phyloP scores from a whole-genome alignment of 1,140 invertebrate genomes.

The Drosophila pectinifera region DNA sequence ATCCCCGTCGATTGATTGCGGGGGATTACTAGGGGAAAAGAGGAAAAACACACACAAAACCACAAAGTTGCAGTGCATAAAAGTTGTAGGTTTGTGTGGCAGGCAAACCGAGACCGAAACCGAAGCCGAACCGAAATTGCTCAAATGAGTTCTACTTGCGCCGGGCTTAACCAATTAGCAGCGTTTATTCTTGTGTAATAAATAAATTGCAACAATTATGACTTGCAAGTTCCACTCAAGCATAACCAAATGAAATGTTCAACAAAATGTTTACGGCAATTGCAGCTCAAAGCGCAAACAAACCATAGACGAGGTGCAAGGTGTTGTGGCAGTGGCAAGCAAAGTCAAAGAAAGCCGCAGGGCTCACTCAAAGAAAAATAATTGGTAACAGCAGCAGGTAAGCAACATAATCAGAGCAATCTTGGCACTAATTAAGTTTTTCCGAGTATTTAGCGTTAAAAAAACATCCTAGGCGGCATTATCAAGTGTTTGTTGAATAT shows the following conservation, averaged over 20 bases:
- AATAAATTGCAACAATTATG: conserved; percentile 66
- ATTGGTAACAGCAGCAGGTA: conserved; percentile 32
- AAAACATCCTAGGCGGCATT: background rate
- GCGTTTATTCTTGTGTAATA: conserved; percentile 48
- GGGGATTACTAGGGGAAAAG: background rate
- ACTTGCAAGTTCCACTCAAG: conserved; percentile 35
- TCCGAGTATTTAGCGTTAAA: background rate
- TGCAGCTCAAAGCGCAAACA: conserved; percentile 41
- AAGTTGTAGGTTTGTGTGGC: conserved; percentile 20
- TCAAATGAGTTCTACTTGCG: conserved; percentile 18
- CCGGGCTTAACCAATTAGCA: conserved; percentile 53
- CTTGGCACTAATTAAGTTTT: background rate
- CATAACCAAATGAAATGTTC: conserved; percentile 51
- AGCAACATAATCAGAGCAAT: conserved; percentile 13
- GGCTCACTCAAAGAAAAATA: conserved; percentile 23
- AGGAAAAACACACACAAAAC: background rate
- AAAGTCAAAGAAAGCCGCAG: conserved; percentile 27
- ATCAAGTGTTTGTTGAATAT: too few species aligned
- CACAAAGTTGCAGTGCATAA: conserved; percentile 32
- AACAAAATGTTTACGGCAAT: conserved; percentile 47
- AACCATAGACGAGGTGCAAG: conserved; percentile 27
- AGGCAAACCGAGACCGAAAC: background rate
- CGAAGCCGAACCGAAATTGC: conserved; percentile 20
- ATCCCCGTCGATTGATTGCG: conserved; percentile 35
- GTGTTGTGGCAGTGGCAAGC: conserved; percentile 27